Base-by-base conservation (phyloP, 2,888 invertebrate genomes). In the Helicoverpa assulta region DNA sequence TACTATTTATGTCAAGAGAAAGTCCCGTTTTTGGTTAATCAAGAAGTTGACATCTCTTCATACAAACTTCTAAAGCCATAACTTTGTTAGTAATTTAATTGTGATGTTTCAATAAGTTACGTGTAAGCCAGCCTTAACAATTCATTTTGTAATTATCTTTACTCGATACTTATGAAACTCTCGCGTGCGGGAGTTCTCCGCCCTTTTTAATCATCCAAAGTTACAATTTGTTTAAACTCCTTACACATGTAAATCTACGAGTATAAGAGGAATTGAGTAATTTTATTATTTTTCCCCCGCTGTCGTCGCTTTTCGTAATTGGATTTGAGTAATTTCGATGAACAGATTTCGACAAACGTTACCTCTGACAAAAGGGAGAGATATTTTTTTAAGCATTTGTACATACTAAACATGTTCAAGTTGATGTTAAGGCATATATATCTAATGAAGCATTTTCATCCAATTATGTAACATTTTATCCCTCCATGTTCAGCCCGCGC, bases 301-400 rank as follows among this genome's bases (percentile, higher is more conserved):
- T 65, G 61, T 65, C 79, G 76, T 59, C 76, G 72, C 67, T 76
- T 71, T 67, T 62, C 68, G 76, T 89, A 89, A 91, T 89, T 89
- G 87, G 86, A 87, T 90, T 90, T 87, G 84, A 85, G 84, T 86
- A 84, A 88, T 86, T 87, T 85, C 83, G 82, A 89, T 86, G 89
- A 87, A 89, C 87, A 89, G 86, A 89, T 88, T 88, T 84, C 85
- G 85, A 88, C 87, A 87, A 88, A 86, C 82, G 86, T 85, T 79
- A 67, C 70, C 73, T 69, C 55, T 79, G 78, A 86, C 85, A 85
- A 87, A 86, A 84, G 81, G 75, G 68, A 73, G 68, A 69, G 70
- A 70, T 68, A 75, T 68, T 72, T 76, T 76, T 74, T 59, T 61
- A 68, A 33, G 70, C 51, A 26, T n/a, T 51, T 61, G 43, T 16